Percentiles rank a stretch among this genome's conserved stretches.
Conservation (phyloP, 1,140 invertebrate genomes). For the Microplitis demolitor region DNA sequence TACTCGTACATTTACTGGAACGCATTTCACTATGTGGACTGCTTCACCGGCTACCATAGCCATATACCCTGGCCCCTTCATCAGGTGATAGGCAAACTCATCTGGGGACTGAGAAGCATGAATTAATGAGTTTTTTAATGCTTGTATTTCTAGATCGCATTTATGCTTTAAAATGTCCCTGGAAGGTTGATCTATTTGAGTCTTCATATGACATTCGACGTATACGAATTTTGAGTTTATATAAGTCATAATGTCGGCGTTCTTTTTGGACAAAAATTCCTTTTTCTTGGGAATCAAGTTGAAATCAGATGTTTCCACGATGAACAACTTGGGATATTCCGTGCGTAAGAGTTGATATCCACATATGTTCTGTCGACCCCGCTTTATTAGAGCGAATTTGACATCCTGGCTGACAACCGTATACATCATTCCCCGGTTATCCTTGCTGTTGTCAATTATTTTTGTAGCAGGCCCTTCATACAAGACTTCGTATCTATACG, state of each 20-base stretch:
- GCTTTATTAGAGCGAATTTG: constrained; percentile 13
- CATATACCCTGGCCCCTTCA: constrained; percentile 29
- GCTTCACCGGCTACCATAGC: constrained; percentile 23
- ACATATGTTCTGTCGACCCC: neutral
- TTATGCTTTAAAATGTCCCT: constrained; percentile 23
- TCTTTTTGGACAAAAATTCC: neutral
- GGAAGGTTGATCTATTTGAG: constrained; percentile 2
- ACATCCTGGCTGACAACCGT: neutral
- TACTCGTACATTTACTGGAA: neutral
- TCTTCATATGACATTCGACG: constrained; percentile 21
- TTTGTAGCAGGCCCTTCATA: neutral
- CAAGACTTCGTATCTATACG: neutral
- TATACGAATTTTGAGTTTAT: constrained; percentile 32
- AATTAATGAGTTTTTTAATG: constrained; percentile 17
- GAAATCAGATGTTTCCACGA: neutral
- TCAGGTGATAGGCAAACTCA: constrained; percentile 28
- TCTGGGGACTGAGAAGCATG: constrained; percentile 21
- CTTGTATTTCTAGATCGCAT: constrained; percentile 26
- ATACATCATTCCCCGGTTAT: neutral
- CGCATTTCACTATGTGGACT: constrained; percentile 24
- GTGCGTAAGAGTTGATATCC: neutral
- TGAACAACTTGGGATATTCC: constrained; percentile 19
- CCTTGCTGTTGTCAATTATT: neutral
- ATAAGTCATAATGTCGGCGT: constrained; percentile 8
- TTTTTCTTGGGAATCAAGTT: neutral